Conservation (phyloP, 2,797 vertebrate species). For the Sebastes minor region DNA sequence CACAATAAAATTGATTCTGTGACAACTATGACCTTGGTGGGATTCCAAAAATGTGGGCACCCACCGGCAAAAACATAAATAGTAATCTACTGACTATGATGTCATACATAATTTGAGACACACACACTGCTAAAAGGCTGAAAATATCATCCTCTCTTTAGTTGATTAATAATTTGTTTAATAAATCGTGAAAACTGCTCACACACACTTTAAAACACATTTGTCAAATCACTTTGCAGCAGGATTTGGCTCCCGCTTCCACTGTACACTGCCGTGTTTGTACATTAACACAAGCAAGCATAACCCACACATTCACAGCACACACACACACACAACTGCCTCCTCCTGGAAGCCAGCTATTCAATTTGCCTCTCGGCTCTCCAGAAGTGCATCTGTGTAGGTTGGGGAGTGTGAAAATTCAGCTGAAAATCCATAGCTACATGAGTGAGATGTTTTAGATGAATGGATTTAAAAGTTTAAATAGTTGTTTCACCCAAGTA, state of each 20-base stretch:
- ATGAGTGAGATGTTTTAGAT: background rate
- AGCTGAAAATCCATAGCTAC: background rate
- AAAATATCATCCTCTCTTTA: background rate
- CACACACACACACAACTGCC: background rate
- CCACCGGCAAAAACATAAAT: too few relatives aligned
- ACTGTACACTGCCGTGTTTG: background rate
- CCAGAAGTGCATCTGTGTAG: background rate
- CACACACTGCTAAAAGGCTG: background rate
- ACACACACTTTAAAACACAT: background rate
- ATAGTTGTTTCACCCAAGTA: background rate
- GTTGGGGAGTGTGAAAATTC: background rate
- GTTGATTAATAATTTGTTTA: background rate
- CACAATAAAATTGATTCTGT: too few relatives aligned
- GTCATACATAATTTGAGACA: background rate
- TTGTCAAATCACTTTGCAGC: background rate
- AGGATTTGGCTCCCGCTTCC: background rate
- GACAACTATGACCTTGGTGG: too few relatives aligned
- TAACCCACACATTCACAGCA: background rate
- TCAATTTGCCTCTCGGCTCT: background rate
- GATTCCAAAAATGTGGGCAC: too few relatives aligned
- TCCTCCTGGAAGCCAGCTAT: background rate
- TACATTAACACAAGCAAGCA: background rate
- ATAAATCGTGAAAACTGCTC: background rate
- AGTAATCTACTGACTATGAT: too few relatives aligned
- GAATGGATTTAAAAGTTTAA: background rate